Percentiles rank a stretch among this genome's conserved stretches.
Evolutionary conservation across 2,113 vertebrate genomes (phyloP).

Genomic region (Potamarius usumacintae): DNA sequence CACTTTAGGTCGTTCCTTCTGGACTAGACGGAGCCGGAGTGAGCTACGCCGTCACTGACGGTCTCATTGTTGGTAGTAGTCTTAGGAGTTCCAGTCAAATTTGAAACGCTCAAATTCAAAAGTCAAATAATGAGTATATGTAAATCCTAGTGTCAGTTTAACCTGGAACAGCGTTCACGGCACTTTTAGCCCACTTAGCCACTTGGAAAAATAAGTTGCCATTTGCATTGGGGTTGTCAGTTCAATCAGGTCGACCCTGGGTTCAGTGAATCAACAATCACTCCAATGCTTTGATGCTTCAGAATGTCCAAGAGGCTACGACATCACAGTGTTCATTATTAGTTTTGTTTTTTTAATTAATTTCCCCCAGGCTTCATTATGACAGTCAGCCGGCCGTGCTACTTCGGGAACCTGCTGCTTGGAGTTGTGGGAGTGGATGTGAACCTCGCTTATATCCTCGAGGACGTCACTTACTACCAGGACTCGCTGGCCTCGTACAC

Average conservation of each 20-base stretch:
- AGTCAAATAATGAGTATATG: neutral
- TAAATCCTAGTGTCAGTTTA: neutral
- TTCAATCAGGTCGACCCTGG: neutral
- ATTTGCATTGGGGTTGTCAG: neutral
- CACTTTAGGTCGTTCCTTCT: too few relatives aligned
- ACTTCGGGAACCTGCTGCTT: slow-evolving; percentile 95
- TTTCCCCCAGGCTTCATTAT: slow-evolving; percentile 86
- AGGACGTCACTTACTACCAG: slow-evolving; percentile 98
- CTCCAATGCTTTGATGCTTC: neutral
- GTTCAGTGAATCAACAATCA: neutral
- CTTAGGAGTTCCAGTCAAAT: neutral
- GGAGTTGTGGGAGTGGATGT: slow-evolving; percentile 97
- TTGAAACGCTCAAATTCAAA: neutral
- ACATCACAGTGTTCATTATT: neutral
- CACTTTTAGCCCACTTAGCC: neutral
- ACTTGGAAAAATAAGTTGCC: neutral
- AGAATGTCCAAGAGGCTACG: neutral
- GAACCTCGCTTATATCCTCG: slow-evolving; percentile 94
- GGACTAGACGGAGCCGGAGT: too few relatives aligned
- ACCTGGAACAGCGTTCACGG: neutral
- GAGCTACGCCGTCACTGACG: too few relatives aligned
- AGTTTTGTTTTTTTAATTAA: neutral
- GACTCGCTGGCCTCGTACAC: slow-evolving; percentile 97
- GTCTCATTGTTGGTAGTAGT: neutral
- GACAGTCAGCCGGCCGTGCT: slow-evolving; percentile 96